These are phyloP conservation scores for Columba janthina DNA, from an alignment of 2,113 vertebrate genomes.

Conservation along the genomic window DNA sequence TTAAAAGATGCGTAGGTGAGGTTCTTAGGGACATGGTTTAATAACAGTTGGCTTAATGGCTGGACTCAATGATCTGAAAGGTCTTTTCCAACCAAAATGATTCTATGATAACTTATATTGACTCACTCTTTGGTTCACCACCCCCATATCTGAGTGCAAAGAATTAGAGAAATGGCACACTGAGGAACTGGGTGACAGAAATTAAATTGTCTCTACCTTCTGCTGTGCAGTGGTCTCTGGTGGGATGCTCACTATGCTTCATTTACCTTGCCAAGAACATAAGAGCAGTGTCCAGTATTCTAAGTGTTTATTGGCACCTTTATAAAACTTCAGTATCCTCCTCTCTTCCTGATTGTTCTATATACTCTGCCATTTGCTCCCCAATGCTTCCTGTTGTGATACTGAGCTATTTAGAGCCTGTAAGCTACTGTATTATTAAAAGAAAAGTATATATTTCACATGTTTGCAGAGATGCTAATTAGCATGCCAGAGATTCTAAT, in stretches of 20 bases:
- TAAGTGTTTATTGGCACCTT: background rate
- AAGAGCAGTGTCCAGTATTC: background rate
- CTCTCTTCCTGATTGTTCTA: accelerated
- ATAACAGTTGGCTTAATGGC: too few relatives aligned
- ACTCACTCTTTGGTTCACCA: background rate
- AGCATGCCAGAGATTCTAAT: background rate
- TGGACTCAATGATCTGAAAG: too few relatives aligned
- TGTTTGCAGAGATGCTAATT: background rate
- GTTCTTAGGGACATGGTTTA: too few relatives aligned
- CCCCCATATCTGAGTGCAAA: background rate
- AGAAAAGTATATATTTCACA: background rate
- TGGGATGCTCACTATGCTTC: background rate
- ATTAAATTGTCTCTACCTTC: background rate
- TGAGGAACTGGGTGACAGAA: background rate
- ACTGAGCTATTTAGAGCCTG: background rate
- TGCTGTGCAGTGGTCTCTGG: background rate
- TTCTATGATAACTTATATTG: background rate
- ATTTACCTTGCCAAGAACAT: background rate
- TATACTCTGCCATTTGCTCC: background rate
- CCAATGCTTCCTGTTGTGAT: background rate
- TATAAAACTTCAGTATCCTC: background rate
- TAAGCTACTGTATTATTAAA: background rate
- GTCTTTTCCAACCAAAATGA: too few relatives aligned
- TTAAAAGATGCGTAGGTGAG: too few relatives aligned
- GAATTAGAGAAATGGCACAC: background rate